Evolutionary conservation across 2,113 vertebrate genomes (phyloP).

Genomic region (Ardeotis arabs): DNA sequence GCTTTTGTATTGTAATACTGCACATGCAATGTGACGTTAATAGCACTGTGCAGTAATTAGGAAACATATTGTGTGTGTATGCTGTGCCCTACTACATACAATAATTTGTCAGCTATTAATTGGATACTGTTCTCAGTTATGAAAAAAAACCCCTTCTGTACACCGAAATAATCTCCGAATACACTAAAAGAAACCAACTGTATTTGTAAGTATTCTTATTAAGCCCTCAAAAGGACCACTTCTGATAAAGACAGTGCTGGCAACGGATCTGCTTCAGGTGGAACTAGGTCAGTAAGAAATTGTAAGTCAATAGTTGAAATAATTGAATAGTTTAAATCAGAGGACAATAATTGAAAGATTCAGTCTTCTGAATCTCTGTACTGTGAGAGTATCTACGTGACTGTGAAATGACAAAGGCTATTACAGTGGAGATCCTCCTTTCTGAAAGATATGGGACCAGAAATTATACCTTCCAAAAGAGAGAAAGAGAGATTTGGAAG

Average conservation of each 20-base stretch:
- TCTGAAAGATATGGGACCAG: not conserved
- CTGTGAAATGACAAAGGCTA: constrained; percentile 6
- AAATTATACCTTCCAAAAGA: not conserved
- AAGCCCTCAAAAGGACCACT: not conserved
- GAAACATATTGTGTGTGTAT: not conserved
- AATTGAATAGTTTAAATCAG: not conserved
- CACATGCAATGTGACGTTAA: not conserved
- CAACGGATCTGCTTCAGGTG: not conserved
- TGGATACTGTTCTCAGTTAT: constrained; percentile 1
- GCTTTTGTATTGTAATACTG: not conserved
- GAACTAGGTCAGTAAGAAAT: constrained; percentile 8
- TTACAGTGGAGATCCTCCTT: not conserved
- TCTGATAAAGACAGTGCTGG: not conserved
- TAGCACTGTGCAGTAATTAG: not conserved
- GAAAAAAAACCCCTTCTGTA: not conserved
- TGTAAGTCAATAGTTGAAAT: not conserved
- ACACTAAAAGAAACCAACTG: not conserved
- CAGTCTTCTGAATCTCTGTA: not conserved
- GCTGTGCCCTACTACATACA: not conserved
- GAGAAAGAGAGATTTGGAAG: not conserved
- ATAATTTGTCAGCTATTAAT: not conserved
- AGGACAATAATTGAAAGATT: constrained; percentile 4
- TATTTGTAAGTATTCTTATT: not conserved
- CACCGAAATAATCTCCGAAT: constrained; percentile 19
- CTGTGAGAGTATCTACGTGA: not conserved